Evolutionary conservation across 2,113 vertebrate species (phyloP).

Genomic region (Aplodontia rufa): DNA sequence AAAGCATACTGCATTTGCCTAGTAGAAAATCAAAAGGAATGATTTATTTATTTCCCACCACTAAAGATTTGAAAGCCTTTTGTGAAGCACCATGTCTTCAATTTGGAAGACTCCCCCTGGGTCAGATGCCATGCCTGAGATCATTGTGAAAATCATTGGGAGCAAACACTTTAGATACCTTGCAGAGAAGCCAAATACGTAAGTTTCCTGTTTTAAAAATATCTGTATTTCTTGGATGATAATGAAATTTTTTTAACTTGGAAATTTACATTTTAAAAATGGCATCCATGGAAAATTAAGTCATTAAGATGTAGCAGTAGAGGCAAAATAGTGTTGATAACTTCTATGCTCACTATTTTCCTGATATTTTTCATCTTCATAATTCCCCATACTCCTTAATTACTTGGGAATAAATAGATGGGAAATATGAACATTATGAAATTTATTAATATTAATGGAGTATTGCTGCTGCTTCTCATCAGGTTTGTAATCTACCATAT

Average conservation of each 20-base stretch:
- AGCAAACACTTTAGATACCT: slow-evolving; percentile 66
- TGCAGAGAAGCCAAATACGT: slow-evolving; percentile 59
- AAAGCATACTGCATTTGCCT: background rate
- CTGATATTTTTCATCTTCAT: slow-evolving; percentile 66
- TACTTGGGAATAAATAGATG: slow-evolving; percentile 58
- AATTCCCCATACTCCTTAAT: slow-evolving; percentile 59
- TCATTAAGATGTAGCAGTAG: slow-evolving; percentile 51
- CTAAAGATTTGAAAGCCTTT: background rate
- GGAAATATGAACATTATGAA: slow-evolving; percentile 30
- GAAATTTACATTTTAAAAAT: slow-evolving; percentile 61
- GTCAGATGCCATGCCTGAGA: slow-evolving; percentile 52
- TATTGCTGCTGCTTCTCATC: slow-evolving; percentile 46
- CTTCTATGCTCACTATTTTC: background rate
- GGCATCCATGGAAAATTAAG: slow-evolving; percentile 42
- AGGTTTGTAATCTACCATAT: slow-evolving; percentile 36
- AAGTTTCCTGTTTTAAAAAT: slow-evolving; percentile 63
- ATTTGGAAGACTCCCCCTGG: background rate
- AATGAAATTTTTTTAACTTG: slow-evolving; percentile 46
- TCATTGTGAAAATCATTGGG: slow-evolving; percentile 68
- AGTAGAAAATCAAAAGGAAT: background rate
- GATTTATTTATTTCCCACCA: background rate
- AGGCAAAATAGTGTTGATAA: slow-evolving; percentile 47
- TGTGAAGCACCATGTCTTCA: slow-evolving; percentile 43
- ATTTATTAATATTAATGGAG: slow-evolving; percentile 68
- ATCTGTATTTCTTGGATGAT: slow-evolving; percentile 13